phyloP scores from a whole-genome alignment of 1,140 invertebrate genomes.

The Hyles vespertilio region DNA sequence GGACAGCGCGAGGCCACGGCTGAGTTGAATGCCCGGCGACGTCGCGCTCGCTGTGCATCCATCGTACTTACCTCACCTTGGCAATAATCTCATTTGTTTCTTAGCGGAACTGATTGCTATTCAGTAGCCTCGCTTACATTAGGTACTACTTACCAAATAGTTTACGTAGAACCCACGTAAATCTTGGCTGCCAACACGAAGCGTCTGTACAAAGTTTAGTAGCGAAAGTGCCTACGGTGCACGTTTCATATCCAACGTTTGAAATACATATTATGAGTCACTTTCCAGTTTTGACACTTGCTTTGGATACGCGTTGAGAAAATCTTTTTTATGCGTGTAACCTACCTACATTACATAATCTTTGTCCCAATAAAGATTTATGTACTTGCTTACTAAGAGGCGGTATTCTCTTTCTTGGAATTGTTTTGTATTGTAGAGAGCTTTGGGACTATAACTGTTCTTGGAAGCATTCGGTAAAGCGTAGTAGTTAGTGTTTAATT shows the following conservation, averaged over 20 bases:
- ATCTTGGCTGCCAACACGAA: background rate
- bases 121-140: conserved; percentile 21
- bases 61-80: conserved; percentile 58
- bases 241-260: too few species aligned
- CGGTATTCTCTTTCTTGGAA: background rate
- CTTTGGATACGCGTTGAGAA: too few species aligned
- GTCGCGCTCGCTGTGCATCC: conserved; percentile 51
- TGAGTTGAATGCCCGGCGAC: conserved; percentile 64
- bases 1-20: conserved; percentile 40
- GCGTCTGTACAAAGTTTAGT: too few species aligned
- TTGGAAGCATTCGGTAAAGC: too few species aligned
- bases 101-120: conserved; percentile 35
- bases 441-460: background rate
- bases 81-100: conserved; percentile 54
- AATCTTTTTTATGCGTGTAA: too few species aligned
- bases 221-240: too few species aligned
- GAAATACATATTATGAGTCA: too few species aligned
- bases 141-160: background rate
- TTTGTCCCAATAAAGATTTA: too few species aligned
- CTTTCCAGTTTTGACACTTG: too few species aligned
- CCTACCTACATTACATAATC: too few species aligned
- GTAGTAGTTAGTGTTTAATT: too few species aligned
- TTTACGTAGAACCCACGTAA: background rate
- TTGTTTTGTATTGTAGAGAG: background rate
- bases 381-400: too few species aligned